Evolutionary conservation across 2,888 invertebrate species (phyloP).

Genomic region (Apotomis capreana): DNA sequence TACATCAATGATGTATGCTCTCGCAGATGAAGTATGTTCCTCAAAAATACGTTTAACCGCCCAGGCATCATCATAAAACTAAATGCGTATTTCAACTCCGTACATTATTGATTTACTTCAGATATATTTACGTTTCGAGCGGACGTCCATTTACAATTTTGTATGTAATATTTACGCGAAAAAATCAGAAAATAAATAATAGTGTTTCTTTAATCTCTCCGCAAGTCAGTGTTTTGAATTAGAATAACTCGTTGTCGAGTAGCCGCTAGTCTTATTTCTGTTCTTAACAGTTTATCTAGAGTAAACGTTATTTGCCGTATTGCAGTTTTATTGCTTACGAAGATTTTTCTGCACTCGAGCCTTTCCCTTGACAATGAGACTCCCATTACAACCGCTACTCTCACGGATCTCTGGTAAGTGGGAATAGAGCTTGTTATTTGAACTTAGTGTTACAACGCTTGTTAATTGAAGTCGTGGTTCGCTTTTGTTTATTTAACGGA

Average conservation of each 20-base stretch:
- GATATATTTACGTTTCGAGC: conserved; percentile 69
- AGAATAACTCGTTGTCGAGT: conserved; percentile 51
- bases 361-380: conserved; percentile 49
- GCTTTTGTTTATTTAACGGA: conserved; percentile 23
- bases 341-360: conserved; percentile 25
- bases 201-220: conserved; percentile 50
- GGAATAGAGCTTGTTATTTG: conserved; percentile 12
- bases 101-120: conserved; percentile 74
- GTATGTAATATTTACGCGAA: conserved; percentile 62
- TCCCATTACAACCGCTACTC: conserved; percentile 50
- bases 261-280: conserved; percentile 43
- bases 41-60: conserved; percentile 65
- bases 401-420: conserved; percentile 57
- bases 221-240: conserved; percentile 50
- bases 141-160: conserved; percentile 71
- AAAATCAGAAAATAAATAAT: conserved; percentile 56
- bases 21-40: conserved; percentile 46
- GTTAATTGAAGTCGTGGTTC: conserved; percentile 8
- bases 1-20: conserved; percentile 44
- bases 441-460: conserved; percentile 22
- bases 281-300: conserved; percentile 10
- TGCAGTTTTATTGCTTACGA: conserved; percentile 18
- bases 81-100: conserved; percentile 63
- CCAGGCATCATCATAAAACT: conserved; percentile 74
- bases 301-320: conserved; percentile 12